These are phyloP conservation scores for Darevskia mixta DNA, from an alignment of 2,797 vertebrate species.

Conservation along the genomic window DNA sequence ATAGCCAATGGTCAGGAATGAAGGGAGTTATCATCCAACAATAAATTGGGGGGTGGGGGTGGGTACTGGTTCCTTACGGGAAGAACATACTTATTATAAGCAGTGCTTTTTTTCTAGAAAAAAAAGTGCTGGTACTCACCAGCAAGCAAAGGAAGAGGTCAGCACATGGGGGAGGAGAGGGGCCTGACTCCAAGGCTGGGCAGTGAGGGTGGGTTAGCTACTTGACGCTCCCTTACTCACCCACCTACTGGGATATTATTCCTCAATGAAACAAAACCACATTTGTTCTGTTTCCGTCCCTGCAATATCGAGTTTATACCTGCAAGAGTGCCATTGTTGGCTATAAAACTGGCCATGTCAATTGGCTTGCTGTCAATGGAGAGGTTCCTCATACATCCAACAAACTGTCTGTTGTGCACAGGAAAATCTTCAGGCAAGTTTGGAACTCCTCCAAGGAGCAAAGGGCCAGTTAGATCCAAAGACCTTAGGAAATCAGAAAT, in stretches of 20 bases:
- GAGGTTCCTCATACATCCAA: conserved; percentile 97
- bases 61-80: too few species aligned
- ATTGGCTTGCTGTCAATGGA: conserved; percentile 89
- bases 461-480: conserved; percentile 95
- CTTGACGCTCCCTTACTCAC: too few species aligned
- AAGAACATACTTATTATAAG: too few species aligned
- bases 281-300: not conserved
- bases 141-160: not conserved
- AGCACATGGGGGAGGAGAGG: too few species aligned
- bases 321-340: conserved; percentile 94
- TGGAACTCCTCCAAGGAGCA: conserved; percentile 94
- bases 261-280: not conserved
- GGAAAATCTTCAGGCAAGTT: conserved; percentile 97
- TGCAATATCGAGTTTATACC: conserved; percentile 74
- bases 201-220: too few species aligned
- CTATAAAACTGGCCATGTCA: conserved; percentile 95
- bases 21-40: not conserved
- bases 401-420: conserved; percentile 92
- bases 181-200: too few species aligned
- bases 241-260: too few species aligned
- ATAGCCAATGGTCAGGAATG: not conserved
- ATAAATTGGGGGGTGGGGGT: too few species aligned
- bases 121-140: too few species aligned
- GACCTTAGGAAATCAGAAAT: conserved; percentile 81
- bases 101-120: too few species aligned